Evolutionary conservation across 2,113 vertebrate genomes (phyloP).

Genomic region (Tiliqua scincoides): DNA sequence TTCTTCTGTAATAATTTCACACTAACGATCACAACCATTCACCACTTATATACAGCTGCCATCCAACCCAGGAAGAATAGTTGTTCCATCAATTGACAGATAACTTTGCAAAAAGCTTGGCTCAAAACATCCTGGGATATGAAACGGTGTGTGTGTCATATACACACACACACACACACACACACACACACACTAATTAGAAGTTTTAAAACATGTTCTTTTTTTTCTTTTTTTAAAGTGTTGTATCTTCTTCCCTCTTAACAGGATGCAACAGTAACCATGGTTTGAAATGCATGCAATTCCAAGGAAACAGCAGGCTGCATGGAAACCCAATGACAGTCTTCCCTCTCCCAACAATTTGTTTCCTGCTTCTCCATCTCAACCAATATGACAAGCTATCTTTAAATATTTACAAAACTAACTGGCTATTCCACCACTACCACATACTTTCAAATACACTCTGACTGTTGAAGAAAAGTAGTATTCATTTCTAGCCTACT

Average conservation of each 20-base stretch:
- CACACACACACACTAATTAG: too few species aligned
- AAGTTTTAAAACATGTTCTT: not conserved
- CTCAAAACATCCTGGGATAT: slow-evolving; percentile 8
- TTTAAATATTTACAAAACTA: not conserved
- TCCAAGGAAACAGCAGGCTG: not conserved
- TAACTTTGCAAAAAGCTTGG: slow-evolving; percentile 29
- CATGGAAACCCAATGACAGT: not conserved
- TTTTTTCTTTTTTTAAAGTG: not conserved
- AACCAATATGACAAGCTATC: not conserved
- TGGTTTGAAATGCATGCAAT: too few species aligned
- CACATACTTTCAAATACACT: not conserved
- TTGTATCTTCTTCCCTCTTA: not conserved
- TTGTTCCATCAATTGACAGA: slow-evolving; percentile 30
- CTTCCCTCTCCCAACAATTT: not conserved
- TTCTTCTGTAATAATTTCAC: slow-evolving; percentile 13
- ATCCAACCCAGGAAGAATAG: slow-evolving; percentile 13
- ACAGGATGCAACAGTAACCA: not conserved
- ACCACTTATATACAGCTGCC: slow-evolving; percentile 17
- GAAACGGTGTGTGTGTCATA: too few species aligned
- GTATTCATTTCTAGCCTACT: not conserved
- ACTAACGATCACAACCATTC: slow-evolving; percentile 12
- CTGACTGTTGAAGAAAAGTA: slow-evolving; percentile 5
- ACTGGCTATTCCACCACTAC: not conserved
- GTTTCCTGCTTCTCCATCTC: not conserved
- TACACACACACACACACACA: too few species aligned